Percentiles rank a stretch among this genome's conserved stretches.
Evolutionary conservation across 1,140 invertebrate species (phyloP).

Genomic region (Leptonema lineaticorne): DNA sequence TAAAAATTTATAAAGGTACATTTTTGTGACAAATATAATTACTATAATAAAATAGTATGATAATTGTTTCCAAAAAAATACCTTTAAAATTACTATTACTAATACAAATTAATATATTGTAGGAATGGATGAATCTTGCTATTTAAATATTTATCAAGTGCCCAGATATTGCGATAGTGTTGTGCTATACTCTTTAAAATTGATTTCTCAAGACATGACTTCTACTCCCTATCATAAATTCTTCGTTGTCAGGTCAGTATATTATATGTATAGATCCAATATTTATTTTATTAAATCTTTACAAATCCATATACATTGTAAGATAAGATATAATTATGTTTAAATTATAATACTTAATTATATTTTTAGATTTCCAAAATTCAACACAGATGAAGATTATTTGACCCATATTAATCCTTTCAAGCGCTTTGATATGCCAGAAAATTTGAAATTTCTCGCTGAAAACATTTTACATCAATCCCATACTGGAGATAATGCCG

Average conservation of each 20-base stretch:
- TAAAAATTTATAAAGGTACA: too few relatives aligned
- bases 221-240: constrained; percentile 37
- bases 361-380: constrained; percentile 29
- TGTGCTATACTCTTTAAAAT: constrained; percentile 31
- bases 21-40: too few relatives aligned
- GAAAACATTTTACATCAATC: constrained; percentile 18
- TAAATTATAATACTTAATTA: background rate
- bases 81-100: too few relatives aligned
- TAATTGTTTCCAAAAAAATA: too few relatives aligned
- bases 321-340: background rate
- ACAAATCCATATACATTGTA: background rate
- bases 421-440: constrained; percentile 33
- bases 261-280: too few relatives aligned
- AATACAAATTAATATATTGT: too few relatives aligned
- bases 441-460: constrained; percentile 17
- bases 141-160: background rate
- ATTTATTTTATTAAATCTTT: constrained; percentile 2
- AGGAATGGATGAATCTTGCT: too few relatives aligned
- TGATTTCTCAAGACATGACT: constrained; percentile 30
- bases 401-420: constrained; percentile 30
- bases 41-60: too few relatives aligned
- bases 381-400: constrained; percentile 22
- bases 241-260: constrained; percentile 38
- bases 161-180: constrained; percentile 25
- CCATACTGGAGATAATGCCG: background rate